A percentile compares a stretch with the other conserved stretches of the same genome.
Evolutionary conservation across 2,113 vertebrate genomes (phyloP).

Genomic region (Lynx canadensis): DNA sequence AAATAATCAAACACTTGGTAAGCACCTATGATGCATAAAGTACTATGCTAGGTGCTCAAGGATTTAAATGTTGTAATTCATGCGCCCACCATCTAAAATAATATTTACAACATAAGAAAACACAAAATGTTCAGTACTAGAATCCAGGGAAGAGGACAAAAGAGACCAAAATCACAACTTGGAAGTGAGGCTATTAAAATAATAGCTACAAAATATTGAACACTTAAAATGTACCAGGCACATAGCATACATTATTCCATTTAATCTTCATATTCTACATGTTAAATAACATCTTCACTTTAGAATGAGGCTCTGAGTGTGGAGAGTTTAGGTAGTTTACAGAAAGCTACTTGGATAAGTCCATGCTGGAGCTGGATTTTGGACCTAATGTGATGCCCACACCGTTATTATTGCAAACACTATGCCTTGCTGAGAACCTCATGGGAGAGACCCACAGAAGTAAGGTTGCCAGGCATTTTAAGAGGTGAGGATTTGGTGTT

Average conservation of each 20-base stretch:
- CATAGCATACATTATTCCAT: not conserved
- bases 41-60: not conserved
- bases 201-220: not conserved
- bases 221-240: not conserved
- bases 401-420: not conserved
- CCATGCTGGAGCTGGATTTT: not conserved
- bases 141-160: not conserved
- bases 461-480: not conserved
- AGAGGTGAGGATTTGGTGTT: not conserved
- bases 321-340: not conserved
- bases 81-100: not conserved
- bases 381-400: too few species aligned
- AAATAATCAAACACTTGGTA: not conserved
- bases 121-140: not conserved
- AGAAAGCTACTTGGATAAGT: not conserved
- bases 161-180: not conserved
- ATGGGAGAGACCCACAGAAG: not conserved
- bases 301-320: not conserved
- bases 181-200: not conserved
- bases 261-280: not conserved
- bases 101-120: not conserved
- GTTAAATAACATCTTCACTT: not conserved
- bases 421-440: not conserved
- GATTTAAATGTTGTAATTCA: not conserved
- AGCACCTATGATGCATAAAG: not conserved